Evolutionary conservation across 2,113 vertebrate genomes (phyloP), one percentile per base, ranked within the genome.

Genomic region (Phocoena phocoena): DNA sequence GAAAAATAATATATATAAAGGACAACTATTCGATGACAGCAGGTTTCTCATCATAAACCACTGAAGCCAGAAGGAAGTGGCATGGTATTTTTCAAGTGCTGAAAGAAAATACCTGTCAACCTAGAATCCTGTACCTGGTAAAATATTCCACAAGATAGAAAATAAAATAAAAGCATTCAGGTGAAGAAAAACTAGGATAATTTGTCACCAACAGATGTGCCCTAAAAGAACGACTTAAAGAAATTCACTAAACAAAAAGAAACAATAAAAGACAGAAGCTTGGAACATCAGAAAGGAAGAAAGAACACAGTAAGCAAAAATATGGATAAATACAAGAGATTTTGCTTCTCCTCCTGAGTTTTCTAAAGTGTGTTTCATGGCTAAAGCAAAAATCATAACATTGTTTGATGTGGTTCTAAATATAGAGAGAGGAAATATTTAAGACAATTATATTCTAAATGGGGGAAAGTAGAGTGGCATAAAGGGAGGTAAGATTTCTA

Each of bases 171-270:
- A 38, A 25, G 3, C 4, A 58, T 90, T 80, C 47, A 47, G 20
- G 33, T 38, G 53, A 58, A 58, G 14, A 4, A 90, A 80, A 58
- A 81, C 3, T 25, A 70, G 74, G 41, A 70, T 70, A 83, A 65
- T 80, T 70, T 86, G 11, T 71, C 28, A 47, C 68, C 15, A 67
- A 38, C 6, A 65, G 55, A 55, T 3, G 2, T 74, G 55, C 18
- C 36, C 23, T 89, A 36, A 71, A 93, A 93, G 12, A 88, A 88
- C 26, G 41, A 65, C 55, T 81, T 80, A 80, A 50, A 17, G 12
- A 85, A 95, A 84, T 58, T 65, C 25, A 79, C 20, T 55, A 65
- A 71, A 93, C 26, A 71, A 84, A 95, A 79, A 80, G 20, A 92
- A 77, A 63, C 21, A 33, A 81, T 44, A 76, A 83, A 68, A 38